phyloP scores from a whole-genome alignment of 2,888 invertebrate genomes.

The Eristalis pertinax region DNA sequence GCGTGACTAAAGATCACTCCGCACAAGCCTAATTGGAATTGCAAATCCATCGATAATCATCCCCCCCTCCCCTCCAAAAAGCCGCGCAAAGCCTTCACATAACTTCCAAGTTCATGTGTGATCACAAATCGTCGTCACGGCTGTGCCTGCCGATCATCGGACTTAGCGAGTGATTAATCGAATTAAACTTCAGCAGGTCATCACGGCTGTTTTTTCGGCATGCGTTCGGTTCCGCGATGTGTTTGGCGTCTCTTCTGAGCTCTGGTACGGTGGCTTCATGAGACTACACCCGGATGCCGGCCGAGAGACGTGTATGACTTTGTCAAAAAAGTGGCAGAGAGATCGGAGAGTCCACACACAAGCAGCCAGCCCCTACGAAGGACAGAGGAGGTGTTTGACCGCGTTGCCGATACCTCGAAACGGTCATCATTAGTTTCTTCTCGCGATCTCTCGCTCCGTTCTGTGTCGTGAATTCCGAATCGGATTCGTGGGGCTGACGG shows the following conservation, averaged over 20 bases:
- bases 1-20: background rate
- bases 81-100: background rate
- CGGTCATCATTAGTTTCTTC: background rate
- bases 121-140: background rate
- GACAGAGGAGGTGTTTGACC: slow-evolving; percentile 39
- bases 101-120: background rate
- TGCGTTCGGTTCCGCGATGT: slow-evolving; percentile 1
- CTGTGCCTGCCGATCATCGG: background rate
- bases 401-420: background rate
- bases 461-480: slow-evolving; percentile 4
- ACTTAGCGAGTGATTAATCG: slow-evolving; percentile 1
- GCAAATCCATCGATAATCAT: background rate
- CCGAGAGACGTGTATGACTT: background rate
- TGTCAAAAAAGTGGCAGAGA: background rate
- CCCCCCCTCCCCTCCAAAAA: background rate
- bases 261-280: background rate
- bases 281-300: background rate
- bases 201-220: background rate
- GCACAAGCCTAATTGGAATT: background rate
- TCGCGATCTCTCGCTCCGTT: background rate
- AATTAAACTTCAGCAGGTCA: slow-evolving; percentile 21
- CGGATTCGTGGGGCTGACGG: background rate
- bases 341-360: background rate
- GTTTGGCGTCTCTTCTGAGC: too few species aligned
- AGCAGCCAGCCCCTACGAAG: background rate